Evolutionary conservation across 2,888 invertebrate genomes (phyloP).

Genomic region (Stenichneumon culpator): DNA sequence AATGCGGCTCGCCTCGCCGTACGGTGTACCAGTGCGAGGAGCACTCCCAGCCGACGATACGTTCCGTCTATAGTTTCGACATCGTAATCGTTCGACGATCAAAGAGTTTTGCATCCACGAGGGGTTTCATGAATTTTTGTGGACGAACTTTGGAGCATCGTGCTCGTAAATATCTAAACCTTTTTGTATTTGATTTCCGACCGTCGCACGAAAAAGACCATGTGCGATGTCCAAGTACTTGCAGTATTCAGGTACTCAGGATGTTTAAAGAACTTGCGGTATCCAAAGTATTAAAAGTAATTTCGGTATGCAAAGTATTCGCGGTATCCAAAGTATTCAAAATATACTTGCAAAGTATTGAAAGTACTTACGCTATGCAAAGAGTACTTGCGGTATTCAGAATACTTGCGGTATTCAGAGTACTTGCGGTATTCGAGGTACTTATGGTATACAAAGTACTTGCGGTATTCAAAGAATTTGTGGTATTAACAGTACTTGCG

Average conservation of each 20-base stretch:
- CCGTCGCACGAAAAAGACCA: background rate
- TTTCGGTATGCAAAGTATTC: too few relatives aligned
- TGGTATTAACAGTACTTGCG: too few relatives aligned
- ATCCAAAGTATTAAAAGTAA: too few relatives aligned
- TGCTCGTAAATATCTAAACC: background rate
- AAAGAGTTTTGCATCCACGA: background rate
- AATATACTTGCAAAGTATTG: too few relatives aligned
- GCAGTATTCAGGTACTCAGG: background rate
- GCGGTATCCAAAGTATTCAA: too few relatives aligned
- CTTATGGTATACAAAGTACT: too few relatives aligned
- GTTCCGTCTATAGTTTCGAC: background rate
- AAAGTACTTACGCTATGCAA: too few relatives aligned
- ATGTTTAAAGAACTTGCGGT: too few relatives aligned
- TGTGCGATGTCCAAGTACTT: background rate
- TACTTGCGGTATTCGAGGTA: too few relatives aligned
- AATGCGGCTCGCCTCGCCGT: constrained; percentile 10
- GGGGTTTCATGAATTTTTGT: background rate
- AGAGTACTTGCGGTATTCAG: too few relatives aligned
- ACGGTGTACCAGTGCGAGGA: constrained; percentile 3
- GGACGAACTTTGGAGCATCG: background rate
- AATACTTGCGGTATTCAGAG: too few relatives aligned
- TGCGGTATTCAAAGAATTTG: too few relatives aligned
- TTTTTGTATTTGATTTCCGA: background rate
- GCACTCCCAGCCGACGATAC: constrained; percentile 18
- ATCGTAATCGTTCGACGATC: background rate